Evolutionary conservation across 1,140 invertebrate species (phyloP).

Genomic region (Argopecten irradians): DNA sequence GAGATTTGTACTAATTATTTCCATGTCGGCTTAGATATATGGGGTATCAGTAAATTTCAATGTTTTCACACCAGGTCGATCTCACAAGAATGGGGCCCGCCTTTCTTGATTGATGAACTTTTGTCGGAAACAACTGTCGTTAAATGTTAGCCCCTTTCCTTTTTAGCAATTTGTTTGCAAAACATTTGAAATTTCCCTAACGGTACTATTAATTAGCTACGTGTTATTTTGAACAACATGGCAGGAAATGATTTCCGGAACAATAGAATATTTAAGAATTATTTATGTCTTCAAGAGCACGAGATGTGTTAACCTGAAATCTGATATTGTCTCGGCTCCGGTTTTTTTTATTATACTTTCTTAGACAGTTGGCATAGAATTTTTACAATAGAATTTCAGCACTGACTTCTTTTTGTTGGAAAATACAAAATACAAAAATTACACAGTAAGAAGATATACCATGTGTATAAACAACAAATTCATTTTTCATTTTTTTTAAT

Average conservation of each 20-base stretch:
- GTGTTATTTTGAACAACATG: constrained; percentile 25
- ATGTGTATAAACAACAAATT: no score
- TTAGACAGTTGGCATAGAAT: neutral
- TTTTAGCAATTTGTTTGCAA: constrained; percentile 28
- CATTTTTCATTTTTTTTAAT: no score
- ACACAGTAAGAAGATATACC: no score
- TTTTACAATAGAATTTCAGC: neutral
- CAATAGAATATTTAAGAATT: constrained; percentile 23
- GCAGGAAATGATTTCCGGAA: neutral
- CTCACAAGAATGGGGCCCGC: constrained; percentile 17
- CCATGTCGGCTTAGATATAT: constrained; percentile 20
- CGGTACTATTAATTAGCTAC: constrained; percentile 15
- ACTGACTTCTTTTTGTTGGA: no score
- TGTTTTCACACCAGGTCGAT: constrained; percentile 23
- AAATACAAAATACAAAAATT: no score
- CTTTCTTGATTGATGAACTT: constrained; percentile 21
- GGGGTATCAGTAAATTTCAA: constrained; percentile 27
- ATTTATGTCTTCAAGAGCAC: constrained; percentile 5
- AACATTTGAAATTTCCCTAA: constrained; percentile 4
- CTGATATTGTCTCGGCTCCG: neutral
- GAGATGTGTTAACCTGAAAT: constrained; percentile 2
- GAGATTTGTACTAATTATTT: constrained; percentile 31
- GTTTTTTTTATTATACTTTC: neutral
- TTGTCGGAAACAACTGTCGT: constrained; percentile 28
- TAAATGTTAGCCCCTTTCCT: neutral